phyloP scores from a whole-genome alignment of 1,140 invertebrate species.

The Formica selysi region DNA sequence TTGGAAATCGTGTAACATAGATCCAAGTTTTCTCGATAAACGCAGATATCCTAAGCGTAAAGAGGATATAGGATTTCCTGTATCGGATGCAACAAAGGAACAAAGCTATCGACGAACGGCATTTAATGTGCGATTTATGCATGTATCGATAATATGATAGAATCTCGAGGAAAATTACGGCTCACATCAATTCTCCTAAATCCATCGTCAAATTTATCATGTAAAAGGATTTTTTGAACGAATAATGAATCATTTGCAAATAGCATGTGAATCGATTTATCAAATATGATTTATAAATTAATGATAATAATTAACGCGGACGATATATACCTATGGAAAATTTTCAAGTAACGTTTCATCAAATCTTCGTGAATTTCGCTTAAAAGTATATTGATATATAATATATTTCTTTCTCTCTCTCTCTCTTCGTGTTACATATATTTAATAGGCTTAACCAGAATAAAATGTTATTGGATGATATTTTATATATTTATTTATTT shows the following conservation, averaged over 20 bases:
- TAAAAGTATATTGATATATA: not conserved
- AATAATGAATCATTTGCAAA: not conserved
- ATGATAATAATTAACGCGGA: not conserved
- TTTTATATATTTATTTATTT: not conserved
- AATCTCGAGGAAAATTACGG: constrained; percentile 48
- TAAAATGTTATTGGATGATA: not conserved
- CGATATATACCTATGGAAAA: not conserved
- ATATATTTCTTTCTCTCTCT: not conserved
- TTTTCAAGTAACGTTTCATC: not conserved
- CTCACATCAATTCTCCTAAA: not conserved
- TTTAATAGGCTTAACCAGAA: not conserved
- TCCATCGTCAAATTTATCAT: not conserved
- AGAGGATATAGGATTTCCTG: constrained; percentile 67
- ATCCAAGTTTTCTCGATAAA: constrained; percentile 35
- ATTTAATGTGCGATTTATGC: constrained; percentile 44
- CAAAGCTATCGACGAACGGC: constrained; percentile 75
- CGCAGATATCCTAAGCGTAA: constrained; percentile 54
- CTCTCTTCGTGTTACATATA: too few relatives aligned
- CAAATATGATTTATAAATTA: constrained; percentile 1
- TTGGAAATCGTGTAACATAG: not conserved
- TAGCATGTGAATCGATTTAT: too few relatives aligned
- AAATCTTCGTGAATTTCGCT: not conserved
- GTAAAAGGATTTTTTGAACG: constrained; percentile 18
- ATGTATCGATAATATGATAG: constrained; percentile 43
- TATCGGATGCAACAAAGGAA: constrained; percentile 63